phyloP scores from a whole-genome alignment of 2,888 invertebrate species.

The Mactromeris polynyma region DNA sequence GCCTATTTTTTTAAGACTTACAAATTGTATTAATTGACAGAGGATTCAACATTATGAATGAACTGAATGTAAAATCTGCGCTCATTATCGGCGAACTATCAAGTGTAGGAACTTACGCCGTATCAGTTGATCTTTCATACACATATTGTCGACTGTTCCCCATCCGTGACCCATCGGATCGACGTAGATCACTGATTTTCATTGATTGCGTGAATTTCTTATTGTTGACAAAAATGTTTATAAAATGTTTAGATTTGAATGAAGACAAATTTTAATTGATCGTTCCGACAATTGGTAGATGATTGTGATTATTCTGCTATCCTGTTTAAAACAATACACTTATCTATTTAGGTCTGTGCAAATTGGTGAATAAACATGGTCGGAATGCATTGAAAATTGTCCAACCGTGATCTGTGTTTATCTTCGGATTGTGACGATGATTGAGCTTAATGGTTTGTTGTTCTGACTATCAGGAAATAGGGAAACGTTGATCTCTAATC shows the following conservation, averaged over 20 bases:
- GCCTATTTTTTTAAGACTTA: not conserved
- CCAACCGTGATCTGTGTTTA: slow-evolving; percentile 20
- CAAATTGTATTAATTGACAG: not conserved
- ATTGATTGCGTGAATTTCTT: slow-evolving; percentile 20
- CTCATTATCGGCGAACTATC: not conserved
- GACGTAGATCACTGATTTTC: slow-evolving; percentile 28
- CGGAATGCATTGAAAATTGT: slow-evolving; percentile 18
- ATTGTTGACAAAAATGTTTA: slow-evolving; percentile 52
- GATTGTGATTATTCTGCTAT: slow-evolving; percentile 38
- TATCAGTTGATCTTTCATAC: not conserved
- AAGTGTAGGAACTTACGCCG: not conserved
- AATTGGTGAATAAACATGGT: slow-evolving; percentile 31
- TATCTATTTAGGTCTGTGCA: slow-evolving; percentile 28
- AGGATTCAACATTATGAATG: not conserved
- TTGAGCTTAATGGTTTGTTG: not conserved
- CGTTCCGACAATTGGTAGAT: slow-evolving; percentile 41
- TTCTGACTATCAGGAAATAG: not conserved
- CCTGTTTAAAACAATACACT: slow-evolving; percentile 38
- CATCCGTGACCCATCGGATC: slow-evolving; percentile 35
- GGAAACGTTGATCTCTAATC: not conserved
- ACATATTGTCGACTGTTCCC: slow-evolving; percentile 26
- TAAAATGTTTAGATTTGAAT: slow-evolving; percentile 5
- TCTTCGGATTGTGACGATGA: not conserved
- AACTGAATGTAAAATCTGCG: not conserved
- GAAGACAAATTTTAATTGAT: slow-evolving; percentile 48